These are phyloP conservation scores for Salvelinus fontinalis DNA, from an alignment of 2,113 vertebrate species.

Conservation along the genomic window DNA sequence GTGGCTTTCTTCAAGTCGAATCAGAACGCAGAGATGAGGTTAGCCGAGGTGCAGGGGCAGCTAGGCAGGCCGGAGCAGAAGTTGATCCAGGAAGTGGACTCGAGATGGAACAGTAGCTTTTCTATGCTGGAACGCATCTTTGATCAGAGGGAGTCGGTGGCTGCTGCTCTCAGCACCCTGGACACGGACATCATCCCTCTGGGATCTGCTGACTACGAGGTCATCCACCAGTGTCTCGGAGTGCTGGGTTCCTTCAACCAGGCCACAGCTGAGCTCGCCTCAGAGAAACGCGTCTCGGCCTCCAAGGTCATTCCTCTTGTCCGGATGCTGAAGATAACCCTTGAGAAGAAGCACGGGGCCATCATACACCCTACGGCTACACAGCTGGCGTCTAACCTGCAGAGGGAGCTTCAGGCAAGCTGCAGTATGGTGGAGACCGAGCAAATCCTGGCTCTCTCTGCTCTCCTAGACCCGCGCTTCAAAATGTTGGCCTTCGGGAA, in stretches of 20 bases:
- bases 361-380: background rate
- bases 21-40: slow-evolving; percentile 15
- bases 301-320: slow-evolving; percentile 18
- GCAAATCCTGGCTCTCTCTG: background rate
- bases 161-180: slow-evolving; percentile 15
- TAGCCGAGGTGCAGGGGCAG: slow-evolving; percentile 6
- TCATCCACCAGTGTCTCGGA: slow-evolving; percentile 11
- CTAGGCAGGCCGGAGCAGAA: slow-evolving; percentile 11
- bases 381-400: background rate
- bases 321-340: slow-evolving; percentile 1
- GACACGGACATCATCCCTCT: slow-evolving; percentile 24
- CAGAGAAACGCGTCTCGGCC: slow-evolving; percentile 22
- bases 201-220: slow-evolving; percentile 13
- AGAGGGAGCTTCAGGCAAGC: background rate
- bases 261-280: slow-evolving; percentile 24
- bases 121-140: slow-evolving; percentile 22
- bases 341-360: background rate
- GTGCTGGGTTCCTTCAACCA: slow-evolving; percentile 22
- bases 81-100: slow-evolving; percentile 21
- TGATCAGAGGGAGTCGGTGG: slow-evolving; percentile 14
- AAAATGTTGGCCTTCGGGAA: slow-evolving; percentile 19
- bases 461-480: slow-evolving; percentile 19
- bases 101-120: slow-evolving; percentile 27
- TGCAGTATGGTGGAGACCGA: slow-evolving; percentile 4
- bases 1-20: slow-evolving; percentile 22